phyloP scores from a whole-genome alignment of 2,797 vertebrate genomes.

The Characodon lateralis region DNA sequence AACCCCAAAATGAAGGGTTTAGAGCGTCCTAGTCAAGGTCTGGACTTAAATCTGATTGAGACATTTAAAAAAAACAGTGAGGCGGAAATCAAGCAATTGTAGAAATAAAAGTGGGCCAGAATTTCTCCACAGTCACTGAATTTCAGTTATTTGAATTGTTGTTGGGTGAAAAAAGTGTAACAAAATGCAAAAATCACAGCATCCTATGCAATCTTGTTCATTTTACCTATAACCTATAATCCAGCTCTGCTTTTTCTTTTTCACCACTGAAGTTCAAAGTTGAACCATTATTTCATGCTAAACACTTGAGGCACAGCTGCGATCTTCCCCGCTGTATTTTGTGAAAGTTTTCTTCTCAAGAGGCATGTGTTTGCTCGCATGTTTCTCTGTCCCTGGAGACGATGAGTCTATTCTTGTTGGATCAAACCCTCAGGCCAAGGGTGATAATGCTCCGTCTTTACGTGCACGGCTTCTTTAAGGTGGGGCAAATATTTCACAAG shows the following conservation, averaged over 20 bases:
- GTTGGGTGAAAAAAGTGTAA: background rate
- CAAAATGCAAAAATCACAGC: background rate
- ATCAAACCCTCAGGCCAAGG: conserved; percentile 47
- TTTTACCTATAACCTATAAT: background rate
- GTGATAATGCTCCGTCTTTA: conserved; percentile 50
- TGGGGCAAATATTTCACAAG: conserved; percentile 17
- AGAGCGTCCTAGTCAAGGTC: background rate
- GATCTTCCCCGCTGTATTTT: background rate
- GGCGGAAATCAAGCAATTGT: too few relatives aligned
- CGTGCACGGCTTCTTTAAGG: conserved; percentile 29
- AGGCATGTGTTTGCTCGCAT: conserved; percentile 61
- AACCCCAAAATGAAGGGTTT: background rate
- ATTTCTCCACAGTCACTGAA: background rate
- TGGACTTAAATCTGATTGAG: background rate
- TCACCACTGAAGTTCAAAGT: background rate
- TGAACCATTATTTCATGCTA: background rate
- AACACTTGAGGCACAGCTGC: background rate
- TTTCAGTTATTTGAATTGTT: background rate
- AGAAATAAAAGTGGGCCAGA: background rate
- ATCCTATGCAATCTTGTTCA: background rate
- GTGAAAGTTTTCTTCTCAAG: background rate
- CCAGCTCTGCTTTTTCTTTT: background rate
- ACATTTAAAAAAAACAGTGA: background rate
- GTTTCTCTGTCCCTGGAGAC: conserved; percentile 44
- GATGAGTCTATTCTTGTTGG: conserved; percentile 34